These are phyloP conservation scores for Episyrphus balteatus DNA, from an alignment of 1,140 invertebrate species.

Conservation along the genomic window DNA sequence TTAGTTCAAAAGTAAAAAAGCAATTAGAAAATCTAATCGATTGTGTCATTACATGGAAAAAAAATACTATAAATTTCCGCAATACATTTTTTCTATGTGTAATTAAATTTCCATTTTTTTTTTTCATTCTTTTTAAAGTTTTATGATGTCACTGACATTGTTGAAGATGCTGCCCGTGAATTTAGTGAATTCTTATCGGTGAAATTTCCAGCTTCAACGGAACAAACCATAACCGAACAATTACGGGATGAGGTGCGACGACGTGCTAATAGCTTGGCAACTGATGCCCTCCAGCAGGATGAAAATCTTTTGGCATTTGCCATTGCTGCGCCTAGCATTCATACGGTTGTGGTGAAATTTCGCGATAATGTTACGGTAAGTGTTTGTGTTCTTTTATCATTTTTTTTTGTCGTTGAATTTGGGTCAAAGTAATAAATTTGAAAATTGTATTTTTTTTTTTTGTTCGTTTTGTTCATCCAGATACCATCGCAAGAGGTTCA, in stretches of 20 bases:
- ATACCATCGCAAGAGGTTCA: constrained; percentile 34
- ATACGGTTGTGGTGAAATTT: constrained; percentile 36
- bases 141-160: constrained; percentile 29
- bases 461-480: too few species aligned
- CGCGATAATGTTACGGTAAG: constrained; percentile 33
- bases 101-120: too few species aligned
- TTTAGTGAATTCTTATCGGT: constrained; percentile 31
- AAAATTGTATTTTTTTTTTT: too few species aligned
- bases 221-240: constrained; percentile 17
- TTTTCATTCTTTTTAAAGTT: constrained; percentile 11
- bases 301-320: constrained; percentile 35
- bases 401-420: background rate
- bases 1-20: too few species aligned
- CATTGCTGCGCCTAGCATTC: constrained; percentile 32
- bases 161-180: constrained; percentile 29
- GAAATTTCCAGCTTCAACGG: constrained; percentile 21
- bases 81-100: too few species aligned
- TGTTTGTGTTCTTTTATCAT: background rate
- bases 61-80: too few species aligned
- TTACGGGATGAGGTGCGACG: constrained; percentile 24
- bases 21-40: too few species aligned
- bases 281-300: constrained; percentile 30
- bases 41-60: too few species aligned
- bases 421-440: too few species aligned
- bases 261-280: constrained; percentile 30